A percentile compares a stretch with the other conserved stretches of the same genome.
Evolutionary conservation across 2,888 invertebrate species (phyloP).

Genomic region (Galerucella pusilla): DNA sequence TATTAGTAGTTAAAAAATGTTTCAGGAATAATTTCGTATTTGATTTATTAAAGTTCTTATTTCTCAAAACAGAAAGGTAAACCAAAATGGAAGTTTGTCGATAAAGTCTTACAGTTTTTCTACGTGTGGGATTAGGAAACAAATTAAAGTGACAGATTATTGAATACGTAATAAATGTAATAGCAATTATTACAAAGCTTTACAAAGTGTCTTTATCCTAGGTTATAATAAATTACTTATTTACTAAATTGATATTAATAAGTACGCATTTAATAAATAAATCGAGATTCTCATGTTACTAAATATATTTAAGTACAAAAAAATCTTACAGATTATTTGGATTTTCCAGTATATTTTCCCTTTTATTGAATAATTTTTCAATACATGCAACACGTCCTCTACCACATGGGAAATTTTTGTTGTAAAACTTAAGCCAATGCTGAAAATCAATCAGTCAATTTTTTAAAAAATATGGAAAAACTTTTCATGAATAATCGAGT

Average conservation of each 20-base stretch:
- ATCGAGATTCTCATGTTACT: constrained; percentile 14
- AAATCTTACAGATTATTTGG: neutral
- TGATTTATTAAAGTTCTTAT: no score
- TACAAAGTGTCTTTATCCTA: constrained; percentile 36
- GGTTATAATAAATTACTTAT: constrained; percentile 45
- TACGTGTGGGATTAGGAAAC: neutral
- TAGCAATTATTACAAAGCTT: constrained; percentile 47
- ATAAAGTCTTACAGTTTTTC: no score
- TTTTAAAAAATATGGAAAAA: no score
- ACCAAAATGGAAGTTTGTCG: no score
- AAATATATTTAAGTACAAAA: neutral
- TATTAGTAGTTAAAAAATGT: no score
- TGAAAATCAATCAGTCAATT: no score
- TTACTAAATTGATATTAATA: constrained; percentile 32
- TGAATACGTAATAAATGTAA: constrained; percentile 35
- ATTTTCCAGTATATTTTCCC: neutral
- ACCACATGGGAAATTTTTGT: no score
- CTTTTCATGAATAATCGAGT: no score
- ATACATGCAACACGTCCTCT: neutral
- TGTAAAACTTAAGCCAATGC: no score
- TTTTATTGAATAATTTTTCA: neutral
- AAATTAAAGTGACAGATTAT: neutral
- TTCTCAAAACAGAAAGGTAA: no score
- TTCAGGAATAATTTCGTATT: no score
- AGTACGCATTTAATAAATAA: constrained; percentile 27